Conservation (phyloP, 1,140 invertebrate genomes). For the Drosophila simulans region DNA sequence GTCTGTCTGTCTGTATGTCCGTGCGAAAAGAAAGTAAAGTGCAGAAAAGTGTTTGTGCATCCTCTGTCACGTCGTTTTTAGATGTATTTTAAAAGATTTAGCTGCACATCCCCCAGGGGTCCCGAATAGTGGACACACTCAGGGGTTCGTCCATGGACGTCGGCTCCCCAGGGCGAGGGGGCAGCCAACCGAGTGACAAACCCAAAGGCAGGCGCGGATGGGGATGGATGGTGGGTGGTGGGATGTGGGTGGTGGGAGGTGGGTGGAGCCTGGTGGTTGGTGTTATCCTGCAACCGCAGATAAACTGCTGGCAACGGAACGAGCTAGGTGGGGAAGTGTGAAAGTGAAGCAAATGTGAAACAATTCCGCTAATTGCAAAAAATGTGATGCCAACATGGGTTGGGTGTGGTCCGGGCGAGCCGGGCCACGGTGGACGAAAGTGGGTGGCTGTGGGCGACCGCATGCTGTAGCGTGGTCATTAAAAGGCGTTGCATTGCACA, state of each 20-base stretch:
- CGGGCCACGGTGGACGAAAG: too few relatives aligned
- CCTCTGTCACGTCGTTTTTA: slow-evolving; percentile 56
- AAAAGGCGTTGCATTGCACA: slow-evolving; percentile 55
- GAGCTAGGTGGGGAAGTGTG: slow-evolving; percentile 26
- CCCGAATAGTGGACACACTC: slow-evolving; percentile 62
- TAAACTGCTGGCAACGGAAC: slow-evolving; percentile 62
- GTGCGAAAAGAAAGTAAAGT: slow-evolving; percentile 41
- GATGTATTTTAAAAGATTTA: slow-evolving; percentile 81
- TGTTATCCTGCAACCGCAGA: slow-evolving; percentile 48
- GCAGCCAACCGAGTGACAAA: slow-evolving; percentile 34
- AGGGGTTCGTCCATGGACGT: neutral
- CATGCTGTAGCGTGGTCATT: slow-evolving; percentile 41
- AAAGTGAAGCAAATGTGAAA: slow-evolving; percentile 74
- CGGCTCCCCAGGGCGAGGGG: neutral
- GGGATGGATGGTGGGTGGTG: neutral
- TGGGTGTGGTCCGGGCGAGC: neutral
- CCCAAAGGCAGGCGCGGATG: slow-evolving; percentile 1
- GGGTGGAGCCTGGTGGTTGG: neutral
- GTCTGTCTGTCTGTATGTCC: neutral
- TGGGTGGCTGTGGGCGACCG: slow-evolving; percentile 12
- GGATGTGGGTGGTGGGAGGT: too few relatives aligned
- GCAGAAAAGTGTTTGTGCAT: slow-evolving; percentile 67
- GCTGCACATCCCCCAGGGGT: slow-evolving; percentile 54
- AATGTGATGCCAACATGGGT: slow-evolving; percentile 32
- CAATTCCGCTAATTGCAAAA: slow-evolving; percentile 82